Percentiles rank a stretch among this genome's conserved stretches.
Conservation (phyloP, 37 sponge, comb jelly and placozoan species). For the Haliclona indistincta region DNA sequence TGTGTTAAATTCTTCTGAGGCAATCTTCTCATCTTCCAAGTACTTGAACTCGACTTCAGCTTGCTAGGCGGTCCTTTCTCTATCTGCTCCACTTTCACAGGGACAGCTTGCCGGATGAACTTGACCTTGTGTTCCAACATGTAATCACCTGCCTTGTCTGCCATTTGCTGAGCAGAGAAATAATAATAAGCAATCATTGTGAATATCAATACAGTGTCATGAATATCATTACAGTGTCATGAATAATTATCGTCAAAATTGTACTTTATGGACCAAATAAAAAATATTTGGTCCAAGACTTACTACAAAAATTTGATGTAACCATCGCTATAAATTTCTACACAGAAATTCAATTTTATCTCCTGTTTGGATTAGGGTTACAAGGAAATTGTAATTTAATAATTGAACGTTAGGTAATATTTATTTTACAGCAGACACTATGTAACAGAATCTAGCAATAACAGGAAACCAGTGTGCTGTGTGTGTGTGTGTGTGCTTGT, state of each 20-base stretch:
- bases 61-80: constrained; percentile 63
- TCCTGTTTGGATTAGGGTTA: too few relatives aligned
- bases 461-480: neutral
- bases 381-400: too few relatives aligned
- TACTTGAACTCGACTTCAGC: constrained; percentile 62
- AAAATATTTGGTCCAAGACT: too few relatives aligned
- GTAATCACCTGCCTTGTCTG: constrained; percentile 77
- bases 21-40: constrained; percentile 42
- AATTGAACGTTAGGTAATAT: constrained; percentile 1
- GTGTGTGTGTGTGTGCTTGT: too few relatives aligned
- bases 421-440: too few relatives aligned
- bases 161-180: constrained; percentile 80
- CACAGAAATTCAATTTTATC: too few relatives aligned
- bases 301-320: neutral
- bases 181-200: neutral
- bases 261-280: neutral
- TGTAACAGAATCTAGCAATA: neutral
- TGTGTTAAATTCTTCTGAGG: constrained; percentile 78
- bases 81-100: constrained; percentile 76
- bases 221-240: too few relatives aligned
- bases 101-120: constrained; percentile 77
- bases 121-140: constrained; percentile 85
- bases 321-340: neutral
- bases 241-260: too few relatives aligned
- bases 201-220: too few relatives aligned